phyloP scores from a whole-genome alignment of 1,140 invertebrate species.

The Macrostomum lignano region DNA sequence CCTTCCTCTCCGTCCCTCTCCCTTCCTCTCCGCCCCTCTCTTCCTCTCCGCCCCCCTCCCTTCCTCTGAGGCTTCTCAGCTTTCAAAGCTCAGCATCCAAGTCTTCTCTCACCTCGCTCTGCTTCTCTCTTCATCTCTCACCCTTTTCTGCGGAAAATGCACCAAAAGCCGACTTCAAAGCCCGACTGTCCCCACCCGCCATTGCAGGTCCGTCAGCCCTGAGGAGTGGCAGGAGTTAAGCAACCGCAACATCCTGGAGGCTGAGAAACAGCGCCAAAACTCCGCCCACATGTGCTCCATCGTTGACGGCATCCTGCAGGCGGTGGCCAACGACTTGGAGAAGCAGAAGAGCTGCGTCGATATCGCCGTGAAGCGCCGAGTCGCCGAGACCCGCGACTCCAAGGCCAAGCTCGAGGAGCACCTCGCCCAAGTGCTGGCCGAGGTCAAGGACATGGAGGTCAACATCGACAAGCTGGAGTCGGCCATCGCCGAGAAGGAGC shows the following conservation, averaged over 20 bases:
- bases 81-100: too few relatives aligned
- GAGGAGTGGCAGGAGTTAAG: conserved; percentile 51
- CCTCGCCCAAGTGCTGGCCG: conserved; percentile 49
- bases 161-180: too few relatives aligned
- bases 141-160: too few relatives aligned
- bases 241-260: conserved; percentile 40
- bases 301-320: conserved; percentile 48
- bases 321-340: conserved; percentile 37
- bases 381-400: conserved; percentile 43
- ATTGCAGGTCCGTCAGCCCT: too few relatives aligned
- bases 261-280: conserved; percentile 44
- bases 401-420: conserved; percentile 52
- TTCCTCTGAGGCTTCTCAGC: too few relatives aligned
- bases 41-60: too few relatives aligned
- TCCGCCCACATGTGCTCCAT: conserved; percentile 41
- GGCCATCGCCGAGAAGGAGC: conserved; percentile 25
- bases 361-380: conserved; percentile 42
- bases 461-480: conserved; percentile 28
- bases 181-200: too few relatives aligned
- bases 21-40: too few relatives aligned
- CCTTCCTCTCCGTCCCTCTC: too few relatives aligned
- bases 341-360: conserved; percentile 40
- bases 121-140: too few relatives aligned
- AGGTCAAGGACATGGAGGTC: conserved; percentile 47
- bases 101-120: too few relatives aligned